These are phyloP conservation scores for Cepphus grylle DNA, from an alignment of 2,113 vertebrate species.

Conservation along the genomic window DNA sequence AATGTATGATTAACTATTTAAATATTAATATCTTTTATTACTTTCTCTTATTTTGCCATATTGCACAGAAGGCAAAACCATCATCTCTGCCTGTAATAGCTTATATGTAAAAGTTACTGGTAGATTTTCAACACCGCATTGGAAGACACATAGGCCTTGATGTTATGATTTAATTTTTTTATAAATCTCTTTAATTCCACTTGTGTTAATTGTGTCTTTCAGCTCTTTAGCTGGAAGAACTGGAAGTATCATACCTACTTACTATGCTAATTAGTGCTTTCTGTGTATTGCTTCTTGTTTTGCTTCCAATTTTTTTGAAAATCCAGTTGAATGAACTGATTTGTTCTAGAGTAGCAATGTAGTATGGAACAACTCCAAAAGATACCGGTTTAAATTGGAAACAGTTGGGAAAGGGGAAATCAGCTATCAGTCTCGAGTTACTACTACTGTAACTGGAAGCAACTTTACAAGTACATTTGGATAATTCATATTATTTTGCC, in stretches of 20 bases:
- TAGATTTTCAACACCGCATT: neutral
- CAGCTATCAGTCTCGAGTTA: constrained; percentile 35
- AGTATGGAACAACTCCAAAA: constrained; percentile 17
- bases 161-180: neutral
- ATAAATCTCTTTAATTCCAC: neutral
- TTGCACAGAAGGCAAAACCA: neutral
- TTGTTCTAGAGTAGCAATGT: neutral
- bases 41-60: neutral
- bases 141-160: neutral
- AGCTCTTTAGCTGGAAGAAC: neutral
- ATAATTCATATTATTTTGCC: constrained; percentile 37
- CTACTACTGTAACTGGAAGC: constrained; percentile 53
- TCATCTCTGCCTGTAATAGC: neutral
- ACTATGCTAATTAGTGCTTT: neutral
- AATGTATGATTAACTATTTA: constrained; percentile 40
- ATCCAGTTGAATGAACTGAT: neutral
- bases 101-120: neutral
- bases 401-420: constrained; percentile 38
- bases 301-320: neutral
- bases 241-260: neutral
- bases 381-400: constrained; percentile 24
- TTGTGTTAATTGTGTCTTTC: neutral
- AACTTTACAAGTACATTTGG: constrained; percentile 50
- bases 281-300: neutral
- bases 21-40: constrained; percentile 45